These are phyloP conservation scores for Aphidius gifuensis DNA, from an alignment of 1,140 invertebrate genomes.

Conservation along the genomic window DNA sequence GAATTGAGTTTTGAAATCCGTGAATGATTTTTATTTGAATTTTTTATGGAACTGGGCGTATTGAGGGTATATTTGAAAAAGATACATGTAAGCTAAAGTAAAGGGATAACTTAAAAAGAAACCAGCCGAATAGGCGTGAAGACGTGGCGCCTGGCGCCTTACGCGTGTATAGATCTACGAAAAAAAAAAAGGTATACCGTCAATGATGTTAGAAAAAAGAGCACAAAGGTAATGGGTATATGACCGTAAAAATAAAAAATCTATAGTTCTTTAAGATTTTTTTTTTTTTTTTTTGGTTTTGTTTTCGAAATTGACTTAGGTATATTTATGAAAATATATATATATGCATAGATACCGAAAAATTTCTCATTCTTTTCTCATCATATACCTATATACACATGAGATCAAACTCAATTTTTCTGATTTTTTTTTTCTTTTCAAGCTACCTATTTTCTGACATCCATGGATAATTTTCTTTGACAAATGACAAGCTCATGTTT, in stretches of 20 bases:
- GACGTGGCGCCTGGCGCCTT: constrained; percentile 45
- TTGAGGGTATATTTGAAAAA: neutral
- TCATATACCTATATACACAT: constrained; percentile 7
- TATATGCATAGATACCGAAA: constrained; percentile 18
- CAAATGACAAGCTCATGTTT: neutral
- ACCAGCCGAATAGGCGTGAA: constrained; percentile 37
- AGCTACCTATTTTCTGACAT: constrained; percentile 2
- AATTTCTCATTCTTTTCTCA: constrained; percentile 28
- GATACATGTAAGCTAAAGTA: constrained; percentile 8
- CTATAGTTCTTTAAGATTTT: neutral
- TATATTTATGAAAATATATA: too few relatives aligned
- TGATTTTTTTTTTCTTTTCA: neutral
- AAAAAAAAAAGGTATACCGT: constrained; percentile 31
- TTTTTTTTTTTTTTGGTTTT: neutral
- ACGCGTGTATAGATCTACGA: neutral
- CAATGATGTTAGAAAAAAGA: constrained; percentile 21
- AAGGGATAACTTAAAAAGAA: constrained; percentile 23
- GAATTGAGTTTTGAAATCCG: constrained; percentile 15
- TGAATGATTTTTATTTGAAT: constrained; percentile 22
- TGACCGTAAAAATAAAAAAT: constrained; percentile 33
- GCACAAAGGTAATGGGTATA: constrained; percentile 3
- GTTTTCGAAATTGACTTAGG: neutral
- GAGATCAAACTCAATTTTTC: neutral
- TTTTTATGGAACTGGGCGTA: constrained; percentile 14
- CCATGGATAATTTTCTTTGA: constrained; percentile 2